Base-by-base conservation (phyloP, 2,113 vertebrate genomes). In the Salvator merianae region DNA sequence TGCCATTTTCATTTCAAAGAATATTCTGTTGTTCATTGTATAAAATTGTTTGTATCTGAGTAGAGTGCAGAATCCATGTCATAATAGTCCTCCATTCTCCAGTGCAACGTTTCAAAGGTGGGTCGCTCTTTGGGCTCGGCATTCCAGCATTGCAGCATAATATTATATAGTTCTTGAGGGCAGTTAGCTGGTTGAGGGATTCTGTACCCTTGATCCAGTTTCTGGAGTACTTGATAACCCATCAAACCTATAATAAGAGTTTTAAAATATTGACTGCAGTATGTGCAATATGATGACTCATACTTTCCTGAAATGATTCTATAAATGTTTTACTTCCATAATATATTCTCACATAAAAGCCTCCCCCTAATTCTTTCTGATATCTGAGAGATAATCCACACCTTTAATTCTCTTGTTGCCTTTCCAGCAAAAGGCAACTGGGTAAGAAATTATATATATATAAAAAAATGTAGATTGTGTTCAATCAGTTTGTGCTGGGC, bases 81-180 rank as follows among this genome's bases (percentile, higher is more conserved):
- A 0, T 97, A 98, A 89, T 86, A 97, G 62, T 94, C 93, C 87
- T 99, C 98, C 3, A 99, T 95, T 86, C 95, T 94, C 93, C 90
- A 93, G 0, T 96, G 96, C 84, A 99, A 94, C 0, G 83, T 96
- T 90, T 98, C 94, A 7, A 99, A 99, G 2, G 96, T 97, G 47
- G 99, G 98, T 0, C 98, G 89, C 0, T 89, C 91, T 0, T 70
- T 38, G 0, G 95, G 94, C 0, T 95, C 86, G 0, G 82, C 83
- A 0, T 91, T 96, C 99, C 99, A 99, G 93, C 98, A 99, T 8
- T 95, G 90, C 34, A 65, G 9, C 99, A 99, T 99, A 75, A 98
- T 97, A 30, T 90, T 83, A 24, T 99, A 97, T 80, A 99, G 66
- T 0, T 88, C 62, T 0, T 13, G 76, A 0, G 97, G 98, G 76